Base-by-base conservation (phyloP, 2,113 vertebrate genomes). In the Emydura subglobosa region DNA sequence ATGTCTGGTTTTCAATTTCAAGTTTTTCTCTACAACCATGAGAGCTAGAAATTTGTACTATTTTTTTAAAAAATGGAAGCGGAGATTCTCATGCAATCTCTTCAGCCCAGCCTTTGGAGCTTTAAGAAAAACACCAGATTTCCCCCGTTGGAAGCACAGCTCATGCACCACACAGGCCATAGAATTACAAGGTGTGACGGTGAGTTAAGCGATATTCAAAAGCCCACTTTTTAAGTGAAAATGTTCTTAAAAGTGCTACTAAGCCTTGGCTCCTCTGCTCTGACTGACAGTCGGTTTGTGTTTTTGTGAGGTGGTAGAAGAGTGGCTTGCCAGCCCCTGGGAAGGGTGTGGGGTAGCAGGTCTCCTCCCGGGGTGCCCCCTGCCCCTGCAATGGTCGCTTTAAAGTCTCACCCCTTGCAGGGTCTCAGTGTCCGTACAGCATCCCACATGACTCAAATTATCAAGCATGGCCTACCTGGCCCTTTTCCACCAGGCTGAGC, bases 91-190 rank as follows among this genome's bases (percentile, higher is more conserved):
- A 42, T 9, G 57, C 54, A 27, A 42, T 83, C 59, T 87, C 54
- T 27, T 44, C 74, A 13, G 78, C 55, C 34, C 81, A 87, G 76
- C 47, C 44, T 19, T 61, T 76, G 16, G 39, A 4, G 22, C 61
- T 61, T 72, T 39, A 39, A 57, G 6, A 16, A 76, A 88, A 86
- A 29, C 27, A 83, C 10, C 22, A 53, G 49, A 50, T 1, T 3
- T 14, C 29, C 57, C 34, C 57, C 68, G 10, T 27, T 83, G 91
- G 39, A 76, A 55, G 42, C 0, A 0, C 11, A 29, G 68, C 21
- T 83, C 25, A 22, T 29, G 47, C 55, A 68, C 27, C 80, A 80
- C 3, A 0, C 31, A 31, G n/a, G 22, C 29, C 76, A 61, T 11
- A 51, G 76, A 61, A 79, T 27, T 89, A 85, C 50, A 61, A 90